Conservation (phyloP, 2,113 vertebrate species). For the Psophia crepitans region DNA sequence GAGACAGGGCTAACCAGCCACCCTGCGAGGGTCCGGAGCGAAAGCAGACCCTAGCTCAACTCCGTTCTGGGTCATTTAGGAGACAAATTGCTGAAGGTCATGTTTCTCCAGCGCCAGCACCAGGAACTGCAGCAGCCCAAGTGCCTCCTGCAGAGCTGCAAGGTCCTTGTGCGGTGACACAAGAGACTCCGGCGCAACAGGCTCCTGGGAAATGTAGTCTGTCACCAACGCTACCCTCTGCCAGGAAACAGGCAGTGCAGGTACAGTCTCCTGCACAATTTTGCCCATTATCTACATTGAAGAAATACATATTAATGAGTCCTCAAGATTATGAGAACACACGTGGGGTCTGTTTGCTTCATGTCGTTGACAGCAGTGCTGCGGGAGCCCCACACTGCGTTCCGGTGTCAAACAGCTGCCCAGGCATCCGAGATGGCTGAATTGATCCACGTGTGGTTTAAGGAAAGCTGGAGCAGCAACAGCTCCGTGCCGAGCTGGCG, state of each 20-base stretch:
- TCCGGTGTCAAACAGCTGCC: background rate
- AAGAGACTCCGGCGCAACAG: background rate
- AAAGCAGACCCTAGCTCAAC: background rate
- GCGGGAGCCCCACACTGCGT: background rate
- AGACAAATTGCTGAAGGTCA: background rate
- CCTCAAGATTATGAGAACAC: background rate
- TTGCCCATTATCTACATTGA: background rate
- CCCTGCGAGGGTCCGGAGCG: background rate
- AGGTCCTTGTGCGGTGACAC: background rate
- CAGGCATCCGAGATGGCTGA: accelerated
- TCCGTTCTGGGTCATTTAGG: background rate
- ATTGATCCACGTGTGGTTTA: background rate
- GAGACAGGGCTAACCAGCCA: background rate
- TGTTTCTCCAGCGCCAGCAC: background rate
- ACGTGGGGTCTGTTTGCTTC: background rate
- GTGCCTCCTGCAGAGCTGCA: background rate
- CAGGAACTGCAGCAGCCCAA: background rate
- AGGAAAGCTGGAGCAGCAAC: background rate
- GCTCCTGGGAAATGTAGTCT: conserved; percentile 75
- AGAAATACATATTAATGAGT: background rate
- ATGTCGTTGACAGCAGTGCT: background rate
- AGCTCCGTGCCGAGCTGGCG: background rate
- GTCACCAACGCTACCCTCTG: background rate
- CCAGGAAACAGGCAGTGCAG: background rate
- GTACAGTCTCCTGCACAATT: accelerated